Evolutionary conservation across 2,113 vertebrate genomes (phyloP).

Genomic region (Cyanoramphus novaezelandiae): DNA sequence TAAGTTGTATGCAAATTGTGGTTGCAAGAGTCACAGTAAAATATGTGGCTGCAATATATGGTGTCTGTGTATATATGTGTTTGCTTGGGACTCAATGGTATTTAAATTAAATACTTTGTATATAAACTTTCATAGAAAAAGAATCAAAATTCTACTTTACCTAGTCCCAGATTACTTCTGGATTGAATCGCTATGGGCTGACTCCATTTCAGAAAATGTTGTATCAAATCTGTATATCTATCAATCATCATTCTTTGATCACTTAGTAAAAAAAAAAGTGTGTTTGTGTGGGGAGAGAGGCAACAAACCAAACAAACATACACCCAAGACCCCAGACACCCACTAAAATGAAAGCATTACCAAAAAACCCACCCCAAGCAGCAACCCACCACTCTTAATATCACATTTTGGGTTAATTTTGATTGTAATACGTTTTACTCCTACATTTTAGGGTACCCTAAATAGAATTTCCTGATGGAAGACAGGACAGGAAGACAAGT

Average conservation of each 20-base stretch:
- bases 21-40: neutral
- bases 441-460: neutral
- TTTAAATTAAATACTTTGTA: neutral
- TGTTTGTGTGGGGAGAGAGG: neutral
- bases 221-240: neutral
- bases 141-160: neutral
- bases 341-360: neutral
- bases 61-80: neutral
- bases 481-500: neutral
- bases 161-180: neutral
- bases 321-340: neutral
- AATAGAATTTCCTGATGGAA: neutral
- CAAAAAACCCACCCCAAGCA: fast-evolving
- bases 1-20: neutral
- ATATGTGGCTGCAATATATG: neutral
- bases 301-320: neutral
- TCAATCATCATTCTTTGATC: neutral
- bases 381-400: neutral
- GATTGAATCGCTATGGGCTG: neutral
- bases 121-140: neutral
- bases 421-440: neutral
- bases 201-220: neutral
- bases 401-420: neutral
- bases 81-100: neutral
- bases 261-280: neutral